A percentile compares a stretch with the other conserved stretches of the same genome.
Conservation (phyloP, 2,888 invertebrate species). For the Caenorhabditis angaria region DNA sequence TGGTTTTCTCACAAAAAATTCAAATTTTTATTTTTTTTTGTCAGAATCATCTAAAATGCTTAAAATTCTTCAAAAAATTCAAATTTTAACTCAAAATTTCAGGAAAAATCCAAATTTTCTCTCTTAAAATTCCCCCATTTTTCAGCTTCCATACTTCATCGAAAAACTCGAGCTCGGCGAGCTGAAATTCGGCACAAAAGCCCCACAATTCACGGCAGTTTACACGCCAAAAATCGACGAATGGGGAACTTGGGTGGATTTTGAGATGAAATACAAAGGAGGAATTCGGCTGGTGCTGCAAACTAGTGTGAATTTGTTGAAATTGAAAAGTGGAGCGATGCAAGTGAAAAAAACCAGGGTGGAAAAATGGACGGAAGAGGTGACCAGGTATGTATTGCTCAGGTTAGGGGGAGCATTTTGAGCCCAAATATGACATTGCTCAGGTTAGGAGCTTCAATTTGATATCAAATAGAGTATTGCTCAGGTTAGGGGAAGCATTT, state of each 20-base stretch:
- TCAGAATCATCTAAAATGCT: too few species aligned
- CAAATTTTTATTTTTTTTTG: too few species aligned
- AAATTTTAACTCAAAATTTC: too few species aligned
- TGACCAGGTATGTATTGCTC: conserved; percentile 17
- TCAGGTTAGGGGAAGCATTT: too few species aligned
- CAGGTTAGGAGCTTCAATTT: background rate
- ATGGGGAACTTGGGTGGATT: conserved; percentile 87
- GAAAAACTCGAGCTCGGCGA: conserved; percentile 80
- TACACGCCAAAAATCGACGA: conserved; percentile 80
- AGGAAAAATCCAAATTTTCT: background rate
- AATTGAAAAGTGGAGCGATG: conserved; percentile 73
- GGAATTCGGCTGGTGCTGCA: conserved; percentile 84
- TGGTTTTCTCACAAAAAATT: too few species aligned
- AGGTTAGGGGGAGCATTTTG: too few species aligned
- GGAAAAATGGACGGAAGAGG: conserved; percentile 45
- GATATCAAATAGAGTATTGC: background rate
- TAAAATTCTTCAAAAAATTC: too few species aligned
- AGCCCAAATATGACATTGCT: too few species aligned
- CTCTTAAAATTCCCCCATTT: conserved; percentile 20
- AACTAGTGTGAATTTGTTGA: conserved; percentile 86
- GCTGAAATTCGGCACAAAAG: conserved; percentile 64
- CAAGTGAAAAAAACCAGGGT: conserved; percentile 47
- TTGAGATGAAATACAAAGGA: conserved; percentile 78
- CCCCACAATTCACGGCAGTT: conserved; percentile 64
- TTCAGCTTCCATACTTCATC: conserved; percentile 85